Evolutionary conservation across 1,140 invertebrate species (phyloP), one percentile per base, ranked within the genome.

Genomic region (Anadara kagoshimensis): DNA sequence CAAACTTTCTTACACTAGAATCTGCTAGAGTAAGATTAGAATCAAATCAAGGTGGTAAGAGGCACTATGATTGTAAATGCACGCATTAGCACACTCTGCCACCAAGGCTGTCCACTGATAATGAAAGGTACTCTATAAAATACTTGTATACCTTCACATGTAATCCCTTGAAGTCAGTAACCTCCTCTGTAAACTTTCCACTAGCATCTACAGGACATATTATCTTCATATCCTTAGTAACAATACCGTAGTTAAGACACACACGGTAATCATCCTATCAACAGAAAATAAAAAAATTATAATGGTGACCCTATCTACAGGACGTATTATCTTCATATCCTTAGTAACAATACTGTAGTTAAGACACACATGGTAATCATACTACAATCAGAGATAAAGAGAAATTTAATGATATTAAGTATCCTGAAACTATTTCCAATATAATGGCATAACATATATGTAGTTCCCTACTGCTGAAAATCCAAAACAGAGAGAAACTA

Each of bases 181-280:
- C 97, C 51, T 95, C 95, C 24, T 93, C 90, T 0, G 92, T 93
- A 88, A 99, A 99, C 73, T 92, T 90, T 0, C 98, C 98, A 85
- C 93, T 93, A 22, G 94, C 93, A 90, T 99, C 97, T 0, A 99
- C 92, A 12, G 98, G 98, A 89, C 98, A 99, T 61, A 99, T 91
- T 0, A 96, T 94, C 85, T 87, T 80, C 76, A 85, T 87, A 64
- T 90, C 90, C 70, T 90, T 90, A 4, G 80, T 85, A 58, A 90
- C 89, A 61, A 90, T 78, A 7, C 84, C 82, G 71, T 89, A 82
- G 10, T 73, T 79, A 36, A 88, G 57, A 76, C 85, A 86, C 12
- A 89, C 84, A 49, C 85, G 77, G 75, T 89, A 85, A 87, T 90
- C 89, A 78, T 89, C 88, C 86, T 89, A 59, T 20, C 68, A 64